Evolutionary conservation across 2,888 invertebrate species (phyloP), one percentile per base, ranked within the genome.

Genomic region (Tridacna crocea): DNA sequence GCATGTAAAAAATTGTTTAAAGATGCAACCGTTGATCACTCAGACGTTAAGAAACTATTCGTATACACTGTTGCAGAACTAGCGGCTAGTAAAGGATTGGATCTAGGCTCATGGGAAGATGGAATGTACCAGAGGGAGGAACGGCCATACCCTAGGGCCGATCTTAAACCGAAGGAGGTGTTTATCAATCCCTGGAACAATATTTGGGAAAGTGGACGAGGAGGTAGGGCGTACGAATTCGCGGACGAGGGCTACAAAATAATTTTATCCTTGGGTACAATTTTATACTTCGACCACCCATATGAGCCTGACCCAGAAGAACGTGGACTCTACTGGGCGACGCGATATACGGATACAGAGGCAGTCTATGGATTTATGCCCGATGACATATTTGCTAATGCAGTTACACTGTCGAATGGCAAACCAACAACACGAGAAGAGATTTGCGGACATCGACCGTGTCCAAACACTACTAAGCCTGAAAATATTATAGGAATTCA

Each of bases 241-340:
- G 83, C 86, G 13, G 72, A 83, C 60, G 66, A 63, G 2, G 86
- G 80, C 8, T 82, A 82, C 72, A 77, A 82, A 36, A 80, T 79
- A 12, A 55, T 93, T 10, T 77, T 92, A 46, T 80, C 91, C 6
- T 89, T 89, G 70, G 92, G 90, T 8, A 93, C 92, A 0, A 90
- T 91, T 78, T 84, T 90, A 11, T 92, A 91, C 79, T 89, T 92
- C 72, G 93, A 92, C 76, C 92, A 92, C 75, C 91, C 92, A 0
- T 87, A 91, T 46, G 93, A 92, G 60, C 91, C 91, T 0, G 91
- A 91, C 66, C 93, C 93, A 0, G 90, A 92, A 48, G 92, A 93
- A 83, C 82, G 92, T 24, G 94, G 94, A 3, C 85, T 90, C 36
- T 92, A 92, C 80, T 94, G 94, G 94, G 94, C 93, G 0, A 88